Evolutionary conservation across 2,113 vertebrate species (phyloP).

Genomic region (Athene cunicularia): DNA sequence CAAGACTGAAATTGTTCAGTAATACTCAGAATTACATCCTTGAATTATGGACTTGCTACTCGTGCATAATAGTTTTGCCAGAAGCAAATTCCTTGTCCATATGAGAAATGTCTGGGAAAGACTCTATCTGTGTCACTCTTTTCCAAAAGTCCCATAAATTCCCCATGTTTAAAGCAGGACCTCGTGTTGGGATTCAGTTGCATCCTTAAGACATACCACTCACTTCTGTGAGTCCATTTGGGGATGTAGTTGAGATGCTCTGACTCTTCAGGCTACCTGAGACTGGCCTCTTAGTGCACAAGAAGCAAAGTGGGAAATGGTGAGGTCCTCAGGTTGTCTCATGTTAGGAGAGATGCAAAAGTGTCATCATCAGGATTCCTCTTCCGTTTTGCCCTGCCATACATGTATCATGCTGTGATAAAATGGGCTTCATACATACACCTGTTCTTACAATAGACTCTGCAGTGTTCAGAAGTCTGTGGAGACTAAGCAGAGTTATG

Average conservation of each 20-base stretch:
- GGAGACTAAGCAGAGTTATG: background rate
- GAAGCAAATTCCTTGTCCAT: background rate
- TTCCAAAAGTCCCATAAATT: background rate
- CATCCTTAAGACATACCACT: background rate
- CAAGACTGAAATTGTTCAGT: background rate
- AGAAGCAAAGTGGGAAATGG: background rate
- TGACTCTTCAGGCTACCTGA: background rate
- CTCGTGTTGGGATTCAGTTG: background rate
- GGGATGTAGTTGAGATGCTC: background rate
- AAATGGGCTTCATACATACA: background rate
- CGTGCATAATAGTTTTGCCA: background rate
- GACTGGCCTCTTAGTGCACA: background rate
- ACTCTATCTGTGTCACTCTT: background rate
- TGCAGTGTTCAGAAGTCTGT: background rate
- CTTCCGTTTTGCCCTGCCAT: background rate
- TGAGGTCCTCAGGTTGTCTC: background rate
- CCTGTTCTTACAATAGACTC: background rate
- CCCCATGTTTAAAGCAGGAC: background rate
- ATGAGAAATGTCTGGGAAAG: background rate
- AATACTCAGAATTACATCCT: background rate
- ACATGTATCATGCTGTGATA: rapidly evolving
- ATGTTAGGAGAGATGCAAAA: background rate
- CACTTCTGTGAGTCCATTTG: background rate
- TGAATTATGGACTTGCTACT: background rate
- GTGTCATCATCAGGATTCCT: background rate